Conservation (phyloP, 2,113 vertebrate species). For the Myrmecobius fasciatus region DNA sequence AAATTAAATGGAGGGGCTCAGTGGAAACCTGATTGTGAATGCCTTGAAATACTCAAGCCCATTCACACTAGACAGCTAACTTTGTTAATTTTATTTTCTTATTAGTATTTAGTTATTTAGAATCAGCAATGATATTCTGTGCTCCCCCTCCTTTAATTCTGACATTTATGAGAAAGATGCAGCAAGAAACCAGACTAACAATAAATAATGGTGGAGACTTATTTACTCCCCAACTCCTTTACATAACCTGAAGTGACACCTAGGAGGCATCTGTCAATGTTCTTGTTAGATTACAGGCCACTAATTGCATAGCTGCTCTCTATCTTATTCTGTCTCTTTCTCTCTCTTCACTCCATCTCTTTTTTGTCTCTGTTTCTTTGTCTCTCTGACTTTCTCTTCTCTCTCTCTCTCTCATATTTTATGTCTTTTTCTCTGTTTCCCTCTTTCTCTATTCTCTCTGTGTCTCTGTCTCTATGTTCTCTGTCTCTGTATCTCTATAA, state of each 20-base stretch:
- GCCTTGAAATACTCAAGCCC: rapidly evolving
- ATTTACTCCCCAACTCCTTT: too few species aligned
- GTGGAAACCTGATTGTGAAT: background rate
- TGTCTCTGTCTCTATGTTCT: background rate
- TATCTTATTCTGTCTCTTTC: background rate
- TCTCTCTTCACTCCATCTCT: too few species aligned
- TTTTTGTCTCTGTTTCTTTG: background rate
- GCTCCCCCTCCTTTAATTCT: background rate
- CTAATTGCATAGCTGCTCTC: background rate
- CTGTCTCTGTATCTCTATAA: too few species aligned
- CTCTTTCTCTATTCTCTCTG: background rate
- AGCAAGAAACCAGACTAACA: background rate
- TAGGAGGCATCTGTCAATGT: too few species aligned
- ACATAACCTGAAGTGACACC: too few species aligned
- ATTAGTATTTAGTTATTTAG: slow-evolving; percentile 43
- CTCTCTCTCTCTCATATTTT: too few species aligned
- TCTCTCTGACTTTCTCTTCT: background rate
- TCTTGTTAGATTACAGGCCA: too few species aligned
- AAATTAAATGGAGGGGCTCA: background rate
- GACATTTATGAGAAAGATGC: slow-evolving; percentile 19
- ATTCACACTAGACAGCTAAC: background rate
- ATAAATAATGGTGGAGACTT: rapidly evolving
- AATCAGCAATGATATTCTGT: background rate
- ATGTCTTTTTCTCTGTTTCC: too few species aligned
- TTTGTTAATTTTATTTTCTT: slow-evolving; percentile 21